A percentile compares a stretch with the other conserved stretches of the same genome.
phyloP scores from a whole-genome alignment of 2,113 vertebrate genomes.

The Trochalopteron elliotii region DNA sequence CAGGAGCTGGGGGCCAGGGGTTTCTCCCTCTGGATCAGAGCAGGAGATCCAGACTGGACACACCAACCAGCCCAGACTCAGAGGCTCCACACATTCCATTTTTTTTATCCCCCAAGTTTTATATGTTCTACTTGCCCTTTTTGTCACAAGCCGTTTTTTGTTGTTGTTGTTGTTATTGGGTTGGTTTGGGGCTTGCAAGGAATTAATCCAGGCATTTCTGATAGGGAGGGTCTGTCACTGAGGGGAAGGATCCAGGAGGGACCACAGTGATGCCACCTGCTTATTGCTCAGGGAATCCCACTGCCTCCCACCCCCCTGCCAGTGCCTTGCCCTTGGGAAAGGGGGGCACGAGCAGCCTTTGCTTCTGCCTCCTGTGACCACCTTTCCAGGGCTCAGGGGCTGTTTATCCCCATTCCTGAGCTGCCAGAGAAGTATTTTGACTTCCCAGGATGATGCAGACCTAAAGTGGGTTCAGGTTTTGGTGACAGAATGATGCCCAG shows the following conservation, averaged over 20 bases:
- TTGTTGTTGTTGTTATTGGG: fast-evolving
- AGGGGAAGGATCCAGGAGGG: too few relatives aligned
- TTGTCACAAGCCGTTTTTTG: not conserved
- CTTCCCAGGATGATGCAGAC: not conserved
- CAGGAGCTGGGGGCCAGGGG: fast-evolving
- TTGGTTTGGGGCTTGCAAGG: too few relatives aligned
- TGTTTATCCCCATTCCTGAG: not conserved
- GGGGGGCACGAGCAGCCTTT: not conserved
- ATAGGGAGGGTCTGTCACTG: fast-evolving
- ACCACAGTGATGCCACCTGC: fast-evolving
- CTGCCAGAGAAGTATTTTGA: not conserved
- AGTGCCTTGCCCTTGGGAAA: too few relatives aligned
- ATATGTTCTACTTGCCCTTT: not conserved
- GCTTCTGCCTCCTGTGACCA: not conserved
- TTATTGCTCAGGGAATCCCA: fast-evolving
- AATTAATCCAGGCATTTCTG: not conserved
- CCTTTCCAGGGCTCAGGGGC: not conserved
- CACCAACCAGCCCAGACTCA: not conserved
- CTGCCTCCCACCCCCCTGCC: not conserved
- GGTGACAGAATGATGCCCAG: fast-evolving
- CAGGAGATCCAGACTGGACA: not conserved
- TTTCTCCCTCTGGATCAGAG: not conserved
- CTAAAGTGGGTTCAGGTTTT: not conserved
- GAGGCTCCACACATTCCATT: not conserved
- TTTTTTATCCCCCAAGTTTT: not conserved